These are phyloP conservation scores for Chromobotia macracanthus DNA, from an alignment of 2,797 vertebrate genomes.

Conservation along the genomic window DNA sequence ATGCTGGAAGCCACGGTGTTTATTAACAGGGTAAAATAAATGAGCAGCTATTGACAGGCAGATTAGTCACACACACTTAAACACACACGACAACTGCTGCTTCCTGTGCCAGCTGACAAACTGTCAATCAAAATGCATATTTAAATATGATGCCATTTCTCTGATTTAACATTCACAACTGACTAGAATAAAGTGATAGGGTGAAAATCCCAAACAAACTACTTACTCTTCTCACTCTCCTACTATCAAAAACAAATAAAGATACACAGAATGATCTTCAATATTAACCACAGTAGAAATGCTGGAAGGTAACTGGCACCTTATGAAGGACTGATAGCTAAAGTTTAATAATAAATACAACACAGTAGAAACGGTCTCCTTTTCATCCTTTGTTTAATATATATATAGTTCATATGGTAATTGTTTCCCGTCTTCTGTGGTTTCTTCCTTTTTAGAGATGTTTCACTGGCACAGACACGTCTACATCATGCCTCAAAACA, in stretches of 20 bases:
- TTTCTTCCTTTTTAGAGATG: neutral
- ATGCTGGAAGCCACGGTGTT: conserved; percentile 18
- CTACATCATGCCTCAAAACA: neutral
- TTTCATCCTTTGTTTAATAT: too few species aligned
- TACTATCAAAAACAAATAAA: conserved; percentile 18
- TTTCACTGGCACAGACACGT: neutral
- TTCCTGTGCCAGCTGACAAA: conserved; percentile 2
- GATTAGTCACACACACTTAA: conserved; percentile 43
- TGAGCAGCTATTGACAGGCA: conserved; percentile 52
- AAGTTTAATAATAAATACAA: neutral
- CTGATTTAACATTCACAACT: neutral
- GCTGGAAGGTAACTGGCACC: neutral
- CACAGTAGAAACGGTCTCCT: neutral
- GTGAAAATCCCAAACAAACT: neutral
- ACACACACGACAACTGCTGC: conserved; percentile 48
- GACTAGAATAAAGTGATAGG: neutral
- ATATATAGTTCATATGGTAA: too few species aligned
- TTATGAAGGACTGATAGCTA: neutral
- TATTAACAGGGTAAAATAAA: conserved; percentile 45
- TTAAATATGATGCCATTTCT: neutral
- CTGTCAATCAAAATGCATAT: conserved; percentile 54
- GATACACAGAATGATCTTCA: neutral
- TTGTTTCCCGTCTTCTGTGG: neutral
- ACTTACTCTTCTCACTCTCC: neutral
- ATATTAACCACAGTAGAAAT: neutral